These are phyloP conservation scores for Euzophera pinguis DNA, from an alignment of 2,888 invertebrate genomes.

Conservation along the genomic window DNA sequence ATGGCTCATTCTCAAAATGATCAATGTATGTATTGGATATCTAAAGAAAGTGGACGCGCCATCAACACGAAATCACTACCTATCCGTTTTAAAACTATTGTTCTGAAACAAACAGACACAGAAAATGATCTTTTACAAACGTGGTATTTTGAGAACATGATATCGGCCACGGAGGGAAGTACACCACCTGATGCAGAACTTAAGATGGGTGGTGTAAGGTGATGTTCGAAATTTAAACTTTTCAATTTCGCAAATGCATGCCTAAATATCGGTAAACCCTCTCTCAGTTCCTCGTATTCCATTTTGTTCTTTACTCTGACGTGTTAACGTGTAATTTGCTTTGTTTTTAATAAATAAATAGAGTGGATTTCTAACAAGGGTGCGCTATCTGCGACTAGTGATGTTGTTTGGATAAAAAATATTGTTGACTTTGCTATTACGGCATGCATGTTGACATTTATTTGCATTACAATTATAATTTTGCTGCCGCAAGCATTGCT, in stretches of 20 bases:
- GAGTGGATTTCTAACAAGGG: slow-evolving; percentile 32
- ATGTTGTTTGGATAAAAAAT: slow-evolving; percentile 53
- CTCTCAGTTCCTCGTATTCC: neutral
- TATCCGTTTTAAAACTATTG: no score
- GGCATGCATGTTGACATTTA: slow-evolving; percentile 53
- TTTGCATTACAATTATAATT: slow-evolving; percentile 50
- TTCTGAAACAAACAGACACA: no score
- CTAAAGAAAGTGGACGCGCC: no score
- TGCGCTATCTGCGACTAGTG: slow-evolving; percentile 31
- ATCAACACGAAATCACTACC: no score
- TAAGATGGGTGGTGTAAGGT: no score
- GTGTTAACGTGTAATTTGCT: slow-evolving; percentile 21
- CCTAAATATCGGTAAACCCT: slow-evolving; percentile 41
- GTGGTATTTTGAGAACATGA: no score
- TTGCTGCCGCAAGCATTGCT: slow-evolving; percentile 21
- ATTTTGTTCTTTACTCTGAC: slow-evolving; percentile 18
- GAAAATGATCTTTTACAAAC: no score
- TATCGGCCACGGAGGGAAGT: no score
- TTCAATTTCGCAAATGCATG: slow-evolving; percentile 54
- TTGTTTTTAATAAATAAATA: neutral
- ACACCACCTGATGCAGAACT: no score
- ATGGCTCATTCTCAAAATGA: no score
- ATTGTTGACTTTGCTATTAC: slow-evolving; percentile 57
- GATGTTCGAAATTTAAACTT: slow-evolving; percentile 11
- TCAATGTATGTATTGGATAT: no score